Evolutionary conservation across 2,113 vertebrate genomes (phyloP).

Genomic region (Varanus salvator): DNA sequence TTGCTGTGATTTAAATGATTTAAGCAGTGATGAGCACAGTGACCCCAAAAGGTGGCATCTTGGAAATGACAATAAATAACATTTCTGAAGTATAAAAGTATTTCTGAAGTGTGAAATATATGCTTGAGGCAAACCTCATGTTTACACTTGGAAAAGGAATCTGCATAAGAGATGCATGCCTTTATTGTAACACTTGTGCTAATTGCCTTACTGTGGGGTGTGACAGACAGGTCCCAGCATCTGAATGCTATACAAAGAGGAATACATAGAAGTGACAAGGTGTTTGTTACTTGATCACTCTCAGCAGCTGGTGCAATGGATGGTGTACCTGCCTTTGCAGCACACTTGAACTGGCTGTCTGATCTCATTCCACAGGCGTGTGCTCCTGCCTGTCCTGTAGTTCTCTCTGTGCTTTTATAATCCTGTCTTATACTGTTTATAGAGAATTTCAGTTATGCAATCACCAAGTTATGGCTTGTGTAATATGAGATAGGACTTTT

Average conservation of each 20-base stretch:
- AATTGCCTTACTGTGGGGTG: slow-evolving; percentile 38
- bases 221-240: slow-evolving; percentile 11
- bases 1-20: slow-evolving; percentile 46
- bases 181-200: slow-evolving; percentile 29
- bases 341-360: not conserved
- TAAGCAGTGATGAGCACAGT: slow-evolving; percentile 39
- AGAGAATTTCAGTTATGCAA: not conserved
- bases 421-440: not conserved
- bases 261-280: not conserved
- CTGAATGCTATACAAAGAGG: slow-evolving; percentile 24
- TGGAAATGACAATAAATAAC: slow-evolving; percentile 41
- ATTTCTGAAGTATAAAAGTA: slow-evolving; percentile 25
- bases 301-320: not conserved
- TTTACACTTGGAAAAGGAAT: slow-evolving; percentile 46
- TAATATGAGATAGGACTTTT: not conserved
- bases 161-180: slow-evolving; percentile 41
- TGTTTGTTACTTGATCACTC: slow-evolving; percentile 37
- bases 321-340: not conserved
- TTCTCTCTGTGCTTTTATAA: not conserved
- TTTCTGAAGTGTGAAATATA: not conserved
- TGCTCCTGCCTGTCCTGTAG: slow-evolving; percentile 8
- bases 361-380: not conserved
- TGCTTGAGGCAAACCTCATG: slow-evolving; percentile 17
- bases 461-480: not conserved
- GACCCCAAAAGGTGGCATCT: slow-evolving; percentile 45